Percentiles rank a stretch among this genome's conserved stretches.
Conservation (phyloP, 2,888 invertebrate species). For the Serripes groenlandicus region DNA sequence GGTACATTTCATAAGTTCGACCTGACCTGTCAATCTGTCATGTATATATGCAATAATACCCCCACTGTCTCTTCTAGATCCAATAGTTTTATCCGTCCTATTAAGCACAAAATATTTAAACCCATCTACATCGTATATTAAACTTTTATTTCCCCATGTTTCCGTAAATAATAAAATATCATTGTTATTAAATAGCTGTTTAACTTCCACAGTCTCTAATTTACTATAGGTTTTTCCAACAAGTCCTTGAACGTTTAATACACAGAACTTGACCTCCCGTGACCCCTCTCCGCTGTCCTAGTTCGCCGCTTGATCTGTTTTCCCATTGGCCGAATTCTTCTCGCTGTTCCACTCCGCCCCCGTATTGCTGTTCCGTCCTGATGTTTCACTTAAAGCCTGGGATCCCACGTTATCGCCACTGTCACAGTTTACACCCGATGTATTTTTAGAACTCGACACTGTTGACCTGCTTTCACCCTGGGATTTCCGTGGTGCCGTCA, state of each 20-base stretch:
- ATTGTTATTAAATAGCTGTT: constrained; percentile 2
- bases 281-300: not conserved
- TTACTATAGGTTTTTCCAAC: constrained; percentile 16
- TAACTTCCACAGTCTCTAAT: constrained; percentile 11
- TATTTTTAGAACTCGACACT: too few relatives aligned
- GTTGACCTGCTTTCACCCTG: too few relatives aligned
- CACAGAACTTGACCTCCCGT: constrained; percentile 13
- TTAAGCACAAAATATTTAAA: not conserved
- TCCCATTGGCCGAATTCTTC: too few relatives aligned
- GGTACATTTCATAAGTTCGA: not conserved
- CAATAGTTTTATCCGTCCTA: not conserved
- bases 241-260: constrained; percentile 22
- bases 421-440: too few relatives aligned
- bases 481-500: too few relatives aligned
- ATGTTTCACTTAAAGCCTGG: too few relatives aligned
- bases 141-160: not conserved
- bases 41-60: not conserved
- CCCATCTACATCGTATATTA: not conserved
- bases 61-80: not conserved
- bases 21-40: not conserved
- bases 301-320: too few relatives aligned
- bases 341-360: too few relatives aligned
- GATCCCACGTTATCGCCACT: too few relatives aligned
- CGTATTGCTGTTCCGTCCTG: too few relatives aligned
- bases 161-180: constrained; percentile 25